phyloP scores from a whole-genome alignment of 64 coral and sea anemone genomes.

The Pocillopora damicornis region DNA sequence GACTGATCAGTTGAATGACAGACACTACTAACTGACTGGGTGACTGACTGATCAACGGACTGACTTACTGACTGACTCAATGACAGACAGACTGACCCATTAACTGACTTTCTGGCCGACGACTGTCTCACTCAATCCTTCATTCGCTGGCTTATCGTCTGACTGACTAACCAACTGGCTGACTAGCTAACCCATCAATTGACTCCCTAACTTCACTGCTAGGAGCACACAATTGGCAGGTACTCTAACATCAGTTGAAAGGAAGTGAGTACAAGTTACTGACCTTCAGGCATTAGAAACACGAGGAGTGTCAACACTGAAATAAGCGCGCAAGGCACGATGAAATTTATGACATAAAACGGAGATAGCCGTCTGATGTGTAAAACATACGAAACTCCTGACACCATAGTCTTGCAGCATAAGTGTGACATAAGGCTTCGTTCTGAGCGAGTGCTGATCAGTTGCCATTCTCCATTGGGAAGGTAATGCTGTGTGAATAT shows the following conservation, averaged over 20 bases:
- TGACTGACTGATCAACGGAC: neutral
- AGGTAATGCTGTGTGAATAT: conserved; percentile 48
- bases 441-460: conserved; percentile 56
- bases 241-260: neutral
- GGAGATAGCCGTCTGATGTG: conserved; percentile 63
- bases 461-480: conserved; percentile 76
- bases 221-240: neutral
- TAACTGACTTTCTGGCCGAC: neutral
- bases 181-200: neutral
- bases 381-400: conserved; percentile 73
- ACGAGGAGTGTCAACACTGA: conserved; percentile 73
- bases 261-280: neutral
- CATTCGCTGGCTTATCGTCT: neutral
- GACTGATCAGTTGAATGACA: neutral
- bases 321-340: conserved; percentile 88
- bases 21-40: neutral
- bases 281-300: conserved; percentile 82
- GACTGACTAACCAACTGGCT: neutral
- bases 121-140: neutral
- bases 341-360: conserved; percentile 89
- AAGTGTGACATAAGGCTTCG: conserved; percentile 55
- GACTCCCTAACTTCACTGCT: neutral
- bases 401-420: conserved; percentile 73
- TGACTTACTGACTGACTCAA: neutral
- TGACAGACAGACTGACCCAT: neutral